These are phyloP conservation scores for Branchinecta lynchi DNA, from an alignment of 1,140 invertebrate genomes.

Conservation along the genomic window DNA sequence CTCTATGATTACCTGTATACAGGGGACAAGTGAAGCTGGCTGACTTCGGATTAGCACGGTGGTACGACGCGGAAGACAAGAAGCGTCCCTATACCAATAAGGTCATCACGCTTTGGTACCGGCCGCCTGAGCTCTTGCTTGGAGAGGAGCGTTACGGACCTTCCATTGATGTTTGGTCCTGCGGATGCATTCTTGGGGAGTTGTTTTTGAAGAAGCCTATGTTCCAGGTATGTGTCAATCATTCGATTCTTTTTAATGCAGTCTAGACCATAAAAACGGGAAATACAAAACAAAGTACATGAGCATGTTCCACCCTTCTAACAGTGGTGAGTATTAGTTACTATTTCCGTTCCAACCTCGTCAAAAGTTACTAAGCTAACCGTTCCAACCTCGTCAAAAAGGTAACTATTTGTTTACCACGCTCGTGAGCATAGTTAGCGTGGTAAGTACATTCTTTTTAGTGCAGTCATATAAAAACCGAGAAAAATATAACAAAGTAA, in stretches of 20 bases:
- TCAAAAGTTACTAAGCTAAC: too few species aligned
- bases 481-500: too few species aligned
- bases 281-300: slow-evolving; percentile 12
- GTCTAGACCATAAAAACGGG: slow-evolving; percentile 7
- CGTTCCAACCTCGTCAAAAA: too few species aligned
- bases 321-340: too few species aligned
- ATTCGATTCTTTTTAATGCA: neutral
- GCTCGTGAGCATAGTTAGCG: too few species aligned
- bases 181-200: slow-evolving; percentile 97
- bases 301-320: neutral
- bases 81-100: slow-evolving; percentile 93
- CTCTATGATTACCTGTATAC: slow-evolving; percentile 24
- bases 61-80: slow-evolving; percentile 89
- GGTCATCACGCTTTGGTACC: slow-evolving; percentile 98
- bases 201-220: slow-evolving; percentile 90
- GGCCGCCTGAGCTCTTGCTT: slow-evolving; percentile 87
- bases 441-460: too few species aligned
- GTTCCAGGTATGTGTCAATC: slow-evolving; percentile 52
- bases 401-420: too few species aligned
- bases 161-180: slow-evolving; percentile 98
- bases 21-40: slow-evolving; percentile 98
- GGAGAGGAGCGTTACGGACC: slow-evolving; percentile 97
- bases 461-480: too few species aligned
- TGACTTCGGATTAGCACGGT: slow-evolving; percentile 91
- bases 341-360: too few species aligned